Conservation (phyloP, 2,797 vertebrate species). For the Esox masquinongy region DNA sequence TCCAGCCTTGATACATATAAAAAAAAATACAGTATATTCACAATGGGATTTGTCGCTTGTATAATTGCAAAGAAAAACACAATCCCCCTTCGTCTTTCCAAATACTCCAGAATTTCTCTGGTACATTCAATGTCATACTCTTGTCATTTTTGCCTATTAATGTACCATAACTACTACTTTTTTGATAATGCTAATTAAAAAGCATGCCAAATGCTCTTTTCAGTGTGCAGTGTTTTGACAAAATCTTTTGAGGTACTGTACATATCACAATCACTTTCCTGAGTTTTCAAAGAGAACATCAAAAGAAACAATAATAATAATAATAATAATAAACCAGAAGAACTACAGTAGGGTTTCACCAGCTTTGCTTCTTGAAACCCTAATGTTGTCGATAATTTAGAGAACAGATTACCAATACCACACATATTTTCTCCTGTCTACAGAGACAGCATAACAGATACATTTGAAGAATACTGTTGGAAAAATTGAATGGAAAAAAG, state of each 20-base stretch:
- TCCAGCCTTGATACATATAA: slow-evolving; percentile 29
- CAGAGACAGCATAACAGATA: slow-evolving; percentile 88
- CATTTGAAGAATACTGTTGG: slow-evolving; percentile 91
- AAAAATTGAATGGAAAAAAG: slow-evolving; percentile 77
- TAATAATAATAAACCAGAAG: no score
- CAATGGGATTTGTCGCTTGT: slow-evolving; percentile 68
- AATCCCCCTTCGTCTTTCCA: slow-evolving; percentile 67
- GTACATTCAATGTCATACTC: slow-evolving; percentile 94
- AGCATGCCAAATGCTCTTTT: slow-evolving; percentile 87
- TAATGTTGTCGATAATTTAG: slow-evolving; percentile 85
- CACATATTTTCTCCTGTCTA: slow-evolving; percentile 78
- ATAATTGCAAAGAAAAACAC: slow-evolving; percentile 58
- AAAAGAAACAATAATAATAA: slow-evolving; percentile 68
- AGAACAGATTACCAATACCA: slow-evolving; percentile 89
- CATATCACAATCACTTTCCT: slow-evolving; percentile 98
- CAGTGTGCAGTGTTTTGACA: slow-evolving; percentile 91
- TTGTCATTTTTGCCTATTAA: slow-evolving; percentile 85
- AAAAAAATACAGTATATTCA: slow-evolving; percentile 60
- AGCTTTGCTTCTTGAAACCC: no score
- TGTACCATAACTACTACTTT: slow-evolving; percentile 81
- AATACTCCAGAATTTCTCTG: slow-evolving; percentile 81
- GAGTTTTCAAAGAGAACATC: slow-evolving; percentile 93
- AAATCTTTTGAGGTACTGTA: slow-evolving; percentile 97
- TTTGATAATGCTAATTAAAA: slow-evolving; percentile 87
- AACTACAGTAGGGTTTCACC: no score